Conservation (phyloP, 2,888 invertebrate species). For the Linyphia triangularis region DNA sequence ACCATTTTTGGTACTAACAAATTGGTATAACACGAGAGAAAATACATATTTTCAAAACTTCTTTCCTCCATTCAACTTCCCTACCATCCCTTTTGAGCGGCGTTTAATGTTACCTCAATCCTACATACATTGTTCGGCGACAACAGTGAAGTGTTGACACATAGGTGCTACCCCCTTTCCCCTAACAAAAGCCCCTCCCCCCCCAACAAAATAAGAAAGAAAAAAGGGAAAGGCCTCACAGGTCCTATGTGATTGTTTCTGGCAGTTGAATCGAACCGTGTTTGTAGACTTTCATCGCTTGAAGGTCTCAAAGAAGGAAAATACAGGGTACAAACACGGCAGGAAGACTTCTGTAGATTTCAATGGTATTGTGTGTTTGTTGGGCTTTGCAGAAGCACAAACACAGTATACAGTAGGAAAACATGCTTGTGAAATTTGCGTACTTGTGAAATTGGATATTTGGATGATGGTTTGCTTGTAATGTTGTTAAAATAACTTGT, state of each 20-base stretch:
- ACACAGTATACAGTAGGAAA: not conserved
- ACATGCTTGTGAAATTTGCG: not conserved
- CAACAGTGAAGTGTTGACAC: slow-evolving; percentile 98
- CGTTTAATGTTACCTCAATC: slow-evolving; percentile 61
- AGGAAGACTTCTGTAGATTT: not conserved
- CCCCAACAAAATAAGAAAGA: not conserved
- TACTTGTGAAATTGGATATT: not conserved
- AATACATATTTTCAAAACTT: slow-evolving; percentile 14
- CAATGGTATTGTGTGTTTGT: slow-evolving; percentile 29
- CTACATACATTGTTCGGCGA: slow-evolving; percentile 88
- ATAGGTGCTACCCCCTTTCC: slow-evolving; percentile 84
- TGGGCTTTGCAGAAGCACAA: slow-evolving; percentile 15
- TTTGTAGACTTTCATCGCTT: slow-evolving; percentile 52
- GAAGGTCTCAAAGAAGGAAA: slow-evolving; percentile 15
- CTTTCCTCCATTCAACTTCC: not conserved
- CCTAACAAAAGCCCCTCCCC: not conserved
- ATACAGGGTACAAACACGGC: not conserved
- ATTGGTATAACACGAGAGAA: not conserved
- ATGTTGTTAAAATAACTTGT: no score
- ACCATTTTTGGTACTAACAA: no score
- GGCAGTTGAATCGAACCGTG: slow-evolving; percentile 31
- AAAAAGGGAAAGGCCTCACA: not conserved
- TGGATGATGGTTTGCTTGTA: not conserved
- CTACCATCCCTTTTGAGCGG: slow-evolving; percentile 28
- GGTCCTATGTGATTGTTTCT: slow-evolving; percentile 58